Conservation (phyloP, 2,888 invertebrate genomes). For the Leptogaster cylindrica region DNA sequence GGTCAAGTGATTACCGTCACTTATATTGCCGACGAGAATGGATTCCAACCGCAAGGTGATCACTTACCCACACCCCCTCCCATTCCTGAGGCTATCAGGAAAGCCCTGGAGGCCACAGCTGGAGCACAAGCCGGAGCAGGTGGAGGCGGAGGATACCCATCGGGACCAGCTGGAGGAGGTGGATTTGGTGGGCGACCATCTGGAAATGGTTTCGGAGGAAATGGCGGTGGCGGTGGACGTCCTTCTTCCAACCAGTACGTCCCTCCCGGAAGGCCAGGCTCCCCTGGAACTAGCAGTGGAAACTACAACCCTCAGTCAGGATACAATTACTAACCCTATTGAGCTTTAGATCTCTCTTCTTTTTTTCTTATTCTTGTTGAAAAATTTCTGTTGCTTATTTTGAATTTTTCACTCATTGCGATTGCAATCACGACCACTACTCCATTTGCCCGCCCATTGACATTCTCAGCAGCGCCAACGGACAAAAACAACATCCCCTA, state of each 20-base stretch:
- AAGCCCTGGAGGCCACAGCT: constrained; percentile 65
- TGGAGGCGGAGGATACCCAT: constrained; percentile 55
- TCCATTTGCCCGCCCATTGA: neutral
- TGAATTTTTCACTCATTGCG: constrained; percentile 13
- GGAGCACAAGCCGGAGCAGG: constrained; percentile 56
- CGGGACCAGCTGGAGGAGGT: constrained; percentile 49
- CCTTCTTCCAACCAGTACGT: constrained; percentile 48
- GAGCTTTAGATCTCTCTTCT: neutral
- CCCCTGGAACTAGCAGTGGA: constrained; percentile 54
- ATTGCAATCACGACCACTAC: neutral
- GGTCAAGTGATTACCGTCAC: constrained; percentile 68
- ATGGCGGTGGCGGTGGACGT: constrained; percentile 49
- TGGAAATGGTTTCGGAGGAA: constrained; percentile 49
- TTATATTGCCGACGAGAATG: constrained; percentile 72
- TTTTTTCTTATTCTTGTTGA: constrained; percentile 21
- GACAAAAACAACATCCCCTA: constrained; percentile 37
- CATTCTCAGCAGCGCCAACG: constrained; percentile 28
- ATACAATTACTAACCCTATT: constrained; percentile 61
- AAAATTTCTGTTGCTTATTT: constrained; percentile 28
- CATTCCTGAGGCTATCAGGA: constrained; percentile 70
- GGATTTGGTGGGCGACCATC: constrained; percentile 44
- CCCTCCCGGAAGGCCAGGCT: constrained; percentile 45
- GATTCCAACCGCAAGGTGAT: constrained; percentile 67
- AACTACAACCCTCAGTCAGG: constrained; percentile 62
- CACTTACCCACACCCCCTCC: constrained; percentile 71